Percentiles rank a stretch among this genome's conserved stretches.
Evolutionary conservation across 2,888 invertebrate genomes (phyloP).

Genomic region (Nysson spinosus): DNA sequence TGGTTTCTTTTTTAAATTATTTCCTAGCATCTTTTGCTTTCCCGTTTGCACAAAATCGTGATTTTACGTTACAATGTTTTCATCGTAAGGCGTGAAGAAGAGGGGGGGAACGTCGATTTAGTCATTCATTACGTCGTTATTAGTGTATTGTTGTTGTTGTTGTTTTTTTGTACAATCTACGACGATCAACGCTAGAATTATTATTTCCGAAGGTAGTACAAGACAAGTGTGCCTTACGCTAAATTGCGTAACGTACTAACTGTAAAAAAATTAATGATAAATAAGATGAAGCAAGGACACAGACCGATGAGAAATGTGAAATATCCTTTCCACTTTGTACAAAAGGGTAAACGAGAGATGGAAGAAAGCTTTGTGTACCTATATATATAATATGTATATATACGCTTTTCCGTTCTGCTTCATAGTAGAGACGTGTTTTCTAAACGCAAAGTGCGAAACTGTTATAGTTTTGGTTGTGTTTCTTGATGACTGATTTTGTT

Average conservation of each 20-base stretch:
- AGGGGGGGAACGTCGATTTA: constrained; percentile 15
- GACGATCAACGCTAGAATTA: constrained; percentile 12
- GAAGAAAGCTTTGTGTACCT: constrained; percentile 57
- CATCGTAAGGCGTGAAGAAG: constrained; percentile 38
- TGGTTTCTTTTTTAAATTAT: constrained; percentile 61
- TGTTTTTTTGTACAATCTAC: constrained; percentile 3
- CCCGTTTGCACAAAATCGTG: constrained; percentile 54
- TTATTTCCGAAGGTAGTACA: constrained; percentile 32
- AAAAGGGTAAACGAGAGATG: constrained; percentile 62
- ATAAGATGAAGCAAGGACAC: constrained; percentile 58
- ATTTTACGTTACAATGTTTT: constrained; percentile 38
- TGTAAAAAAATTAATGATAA: constrained; percentile 57
- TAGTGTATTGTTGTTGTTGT: constrained; percentile 17
- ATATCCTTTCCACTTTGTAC: constrained; percentile 61
- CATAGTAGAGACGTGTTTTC: constrained; percentile 56
- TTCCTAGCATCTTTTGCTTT: constrained; percentile 56
- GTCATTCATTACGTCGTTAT: constrained; percentile 30
- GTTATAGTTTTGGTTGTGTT: constrained; percentile 62
- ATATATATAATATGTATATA: constrained; percentile 44
- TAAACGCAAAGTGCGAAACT: constrained; percentile 60
- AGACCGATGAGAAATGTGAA: constrained; percentile 60
- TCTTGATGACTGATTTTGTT: constrained; percentile 67
- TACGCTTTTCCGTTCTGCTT: constrained; percentile 50
- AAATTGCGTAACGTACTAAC: constrained; percentile 41
- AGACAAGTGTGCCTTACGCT: constrained; percentile 31